Conservation (phyloP, 2,797 vertebrate species). For the Sebastes cheni region DNA sequence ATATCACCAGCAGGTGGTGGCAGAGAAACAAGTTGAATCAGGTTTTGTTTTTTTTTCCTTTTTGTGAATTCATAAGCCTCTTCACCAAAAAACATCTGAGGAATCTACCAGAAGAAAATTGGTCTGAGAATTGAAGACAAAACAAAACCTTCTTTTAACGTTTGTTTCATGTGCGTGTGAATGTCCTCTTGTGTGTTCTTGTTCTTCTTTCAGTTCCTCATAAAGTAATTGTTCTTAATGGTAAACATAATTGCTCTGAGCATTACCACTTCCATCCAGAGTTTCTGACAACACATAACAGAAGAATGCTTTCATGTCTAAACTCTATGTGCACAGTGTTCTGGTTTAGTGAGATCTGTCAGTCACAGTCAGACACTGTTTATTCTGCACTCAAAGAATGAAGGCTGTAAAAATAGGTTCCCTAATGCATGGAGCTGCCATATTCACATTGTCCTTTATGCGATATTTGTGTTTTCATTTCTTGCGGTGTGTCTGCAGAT, state of each 20-base stretch:
- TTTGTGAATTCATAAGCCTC: neutral
- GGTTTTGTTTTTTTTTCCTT: neutral
- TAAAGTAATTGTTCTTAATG: neutral
- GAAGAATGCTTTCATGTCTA: neutral
- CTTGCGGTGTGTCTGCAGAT: neutral
- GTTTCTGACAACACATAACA: neutral
- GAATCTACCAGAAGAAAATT: slow-evolving; percentile 23
- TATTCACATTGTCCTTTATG: neutral
- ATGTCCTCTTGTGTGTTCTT: neutral
- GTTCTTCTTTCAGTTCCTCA: neutral
- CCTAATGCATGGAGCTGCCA: neutral
- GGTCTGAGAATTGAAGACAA: neutral
- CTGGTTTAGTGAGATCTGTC: slow-evolving; percentile 13
- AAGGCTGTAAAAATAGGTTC: neutral
- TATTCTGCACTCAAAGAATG: neutral
- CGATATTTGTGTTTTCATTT: neutral
- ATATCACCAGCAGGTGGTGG: slow-evolving; percentile 51
- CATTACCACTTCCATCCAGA: neutral
- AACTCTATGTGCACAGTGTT: neutral
- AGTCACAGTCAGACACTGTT: neutral
- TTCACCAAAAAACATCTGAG: slow-evolving; percentile 5
- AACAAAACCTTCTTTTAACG: neutral
- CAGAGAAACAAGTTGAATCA: slow-evolving; percentile 18
- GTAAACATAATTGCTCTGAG: neutral
- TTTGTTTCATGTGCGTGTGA: neutral